phyloP scores from a whole-genome alignment of 2,113 vertebrate species.

The Felis chaus region DNA sequence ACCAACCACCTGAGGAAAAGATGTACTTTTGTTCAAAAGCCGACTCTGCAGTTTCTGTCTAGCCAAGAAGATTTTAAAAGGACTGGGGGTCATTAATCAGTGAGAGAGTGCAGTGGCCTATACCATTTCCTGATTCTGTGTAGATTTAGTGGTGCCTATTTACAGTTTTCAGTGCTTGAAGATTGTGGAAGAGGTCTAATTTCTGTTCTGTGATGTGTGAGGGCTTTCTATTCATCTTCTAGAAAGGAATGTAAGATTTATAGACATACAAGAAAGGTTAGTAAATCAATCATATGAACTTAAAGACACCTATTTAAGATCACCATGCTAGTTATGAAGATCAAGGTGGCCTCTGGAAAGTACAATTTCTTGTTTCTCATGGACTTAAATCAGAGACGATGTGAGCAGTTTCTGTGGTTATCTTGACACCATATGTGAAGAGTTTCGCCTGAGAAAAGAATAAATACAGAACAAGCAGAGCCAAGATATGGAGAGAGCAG shows the following conservation, averaged over 20 bases:
- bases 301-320: background rate
- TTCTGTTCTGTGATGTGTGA: background rate
- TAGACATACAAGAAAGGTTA: background rate
- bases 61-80: background rate
- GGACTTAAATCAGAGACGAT: background rate
- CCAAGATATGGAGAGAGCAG: background rate
- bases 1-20: background rate
- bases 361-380: background rate
- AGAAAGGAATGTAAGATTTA: background rate
- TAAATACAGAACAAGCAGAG: background rate
- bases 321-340: background rate
- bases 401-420: background rate
- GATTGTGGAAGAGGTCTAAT: background rate
- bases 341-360: background rate
- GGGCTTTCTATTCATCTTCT: background rate
- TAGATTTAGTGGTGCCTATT: background rate
- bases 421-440: background rate
- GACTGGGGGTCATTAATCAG: background rate
- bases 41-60: background rate
- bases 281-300: background rate
- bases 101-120: background rate
- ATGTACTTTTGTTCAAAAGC: background rate
- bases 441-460: background rate
- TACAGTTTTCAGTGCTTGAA: background rate
- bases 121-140: background rate